Percentiles rank a stretch among this genome's conserved stretches.
phyloP scores from a whole-genome alignment of 2,113 vertebrate species.

The Lonchura striata region DNA sequence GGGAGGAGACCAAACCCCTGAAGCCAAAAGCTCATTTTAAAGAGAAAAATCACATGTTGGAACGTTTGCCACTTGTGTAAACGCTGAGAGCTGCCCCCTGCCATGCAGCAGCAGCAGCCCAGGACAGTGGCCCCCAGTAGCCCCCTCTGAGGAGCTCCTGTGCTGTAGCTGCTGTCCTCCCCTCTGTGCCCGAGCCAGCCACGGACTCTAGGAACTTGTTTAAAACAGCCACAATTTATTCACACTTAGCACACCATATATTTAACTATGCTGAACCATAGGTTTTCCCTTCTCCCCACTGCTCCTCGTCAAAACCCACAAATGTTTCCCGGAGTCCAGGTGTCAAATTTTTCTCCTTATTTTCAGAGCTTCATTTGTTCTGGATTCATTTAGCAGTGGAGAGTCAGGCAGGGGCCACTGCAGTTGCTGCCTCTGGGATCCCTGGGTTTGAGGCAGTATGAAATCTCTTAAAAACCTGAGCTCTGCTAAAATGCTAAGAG shows the following conservation, averaged over 20 bases:
- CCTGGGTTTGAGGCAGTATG: neutral
- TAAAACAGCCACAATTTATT: constrained; percentile 46
- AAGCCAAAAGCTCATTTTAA: neutral
- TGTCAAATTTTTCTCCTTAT: constrained; percentile 45
- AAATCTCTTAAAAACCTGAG: constrained; percentile 38
- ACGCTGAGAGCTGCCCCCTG: neutral
- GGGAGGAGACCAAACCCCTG: neutral
- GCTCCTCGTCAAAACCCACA: constrained; percentile 33
- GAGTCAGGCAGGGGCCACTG: constrained; percentile 40
- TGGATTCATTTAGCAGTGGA: constrained; percentile 19
- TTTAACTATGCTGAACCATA: constrained; percentile 1
- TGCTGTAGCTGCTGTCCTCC: neutral
- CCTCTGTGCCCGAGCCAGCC: neutral
- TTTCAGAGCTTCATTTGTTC: constrained; percentile 53
- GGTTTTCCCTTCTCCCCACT: neutral
- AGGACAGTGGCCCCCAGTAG: neutral
- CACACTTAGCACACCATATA: constrained; percentile 49
- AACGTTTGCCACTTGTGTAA: neutral
- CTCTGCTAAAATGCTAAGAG: constrained; percentile 22
- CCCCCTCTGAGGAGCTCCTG: neutral
- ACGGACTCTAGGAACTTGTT: neutral
- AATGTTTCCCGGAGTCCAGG: constrained; percentile 43
- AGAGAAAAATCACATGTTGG: neutral
- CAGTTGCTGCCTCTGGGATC: constrained; percentile 20
- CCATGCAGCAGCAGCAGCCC: neutral